phyloP scores from a whole-genome alignment of 2,113 vertebrate species.

The Pseudorectes ferrugineus region DNA sequence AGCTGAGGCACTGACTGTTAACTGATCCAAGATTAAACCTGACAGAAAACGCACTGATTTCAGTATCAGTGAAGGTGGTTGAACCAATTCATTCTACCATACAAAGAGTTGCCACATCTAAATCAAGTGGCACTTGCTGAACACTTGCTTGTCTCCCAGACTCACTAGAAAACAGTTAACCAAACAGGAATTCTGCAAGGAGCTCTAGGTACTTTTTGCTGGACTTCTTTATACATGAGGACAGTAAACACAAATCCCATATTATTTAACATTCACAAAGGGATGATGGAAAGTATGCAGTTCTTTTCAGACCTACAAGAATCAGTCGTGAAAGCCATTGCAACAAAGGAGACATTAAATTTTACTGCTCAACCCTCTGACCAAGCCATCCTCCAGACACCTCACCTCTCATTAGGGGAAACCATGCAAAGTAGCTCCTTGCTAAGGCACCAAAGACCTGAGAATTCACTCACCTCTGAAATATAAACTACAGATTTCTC shows the following conservation, averaged over 20 bases:
- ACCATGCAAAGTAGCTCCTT: background rate
- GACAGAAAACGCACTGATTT: background rate
- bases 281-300: background rate
- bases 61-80: background rate
- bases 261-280: background rate
- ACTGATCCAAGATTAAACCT: accelerated
- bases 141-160: background rate
- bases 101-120: background rate
- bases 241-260: accelerated
- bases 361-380: background rate
- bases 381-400: background rate
- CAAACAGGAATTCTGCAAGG: background rate
- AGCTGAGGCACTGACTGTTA: background rate
- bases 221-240: background rate
- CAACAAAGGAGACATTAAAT: background rate
- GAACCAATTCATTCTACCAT: background rate
- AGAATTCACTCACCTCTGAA: background rate
- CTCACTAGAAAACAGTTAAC: background rate
- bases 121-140: background rate
- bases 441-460: background rate
- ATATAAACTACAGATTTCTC: background rate
- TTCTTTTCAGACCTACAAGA: background rate
- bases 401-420: background rate
- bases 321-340: background rate
- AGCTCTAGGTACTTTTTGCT: background rate